Percentiles rank a stretch among this genome's conserved stretches.
phyloP scores from a whole-genome alignment of 37 sponge, comb jelly and placozoan species.

The Diacarnus erythraeanus region DNA sequence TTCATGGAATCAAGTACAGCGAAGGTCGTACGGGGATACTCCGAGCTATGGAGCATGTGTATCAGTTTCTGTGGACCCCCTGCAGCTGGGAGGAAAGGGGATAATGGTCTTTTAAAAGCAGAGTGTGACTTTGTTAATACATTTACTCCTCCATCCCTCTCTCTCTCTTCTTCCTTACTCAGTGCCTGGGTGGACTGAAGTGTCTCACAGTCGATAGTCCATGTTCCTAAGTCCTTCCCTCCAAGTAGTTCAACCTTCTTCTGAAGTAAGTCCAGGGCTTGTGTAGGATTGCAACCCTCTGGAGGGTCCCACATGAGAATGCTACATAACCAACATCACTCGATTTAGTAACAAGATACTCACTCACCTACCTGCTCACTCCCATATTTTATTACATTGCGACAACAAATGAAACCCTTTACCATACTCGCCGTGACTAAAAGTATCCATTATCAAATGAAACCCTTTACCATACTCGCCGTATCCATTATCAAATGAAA shows the following conservation, averaged over 20 bases:
- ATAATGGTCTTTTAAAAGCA: not conserved
- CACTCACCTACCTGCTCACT: slow-evolving; percentile 14
- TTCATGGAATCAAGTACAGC: slow-evolving; percentile 51
- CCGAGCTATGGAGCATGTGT: slow-evolving; percentile 66
- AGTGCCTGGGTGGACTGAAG: slow-evolving; percentile 43
- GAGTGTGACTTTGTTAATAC: not conserved
- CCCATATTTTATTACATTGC: slow-evolving; percentile 13
- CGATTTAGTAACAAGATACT: not conserved
- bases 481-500: no score
- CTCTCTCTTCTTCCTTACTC: slow-evolving; percentile 22
- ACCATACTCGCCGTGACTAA: no score
- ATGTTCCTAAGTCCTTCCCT: slow-evolving; percentile 33
- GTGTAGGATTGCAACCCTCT: slow-evolving; percentile 50
- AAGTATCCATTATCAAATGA: no score
- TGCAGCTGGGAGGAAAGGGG: slow-evolving; percentile 10
- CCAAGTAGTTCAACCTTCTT: slow-evolving; percentile 53
- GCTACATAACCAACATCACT: slow-evolving; percentile 29
- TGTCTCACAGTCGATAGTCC: slow-evolving; percentile 71
- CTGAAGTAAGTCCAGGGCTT: slow-evolving; percentile 55
- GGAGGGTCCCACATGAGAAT: slow-evolving; percentile 57
- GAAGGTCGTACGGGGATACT: slow-evolving; percentile 72
- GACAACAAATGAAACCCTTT: no score
- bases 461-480: no score
- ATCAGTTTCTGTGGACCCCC: slow-evolving; percentile 18
- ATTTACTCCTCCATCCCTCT: not conserved